Evolutionary conservation across 2,113 vertebrate species (phyloP).

Genomic region (Trematocara variabile): DNA sequence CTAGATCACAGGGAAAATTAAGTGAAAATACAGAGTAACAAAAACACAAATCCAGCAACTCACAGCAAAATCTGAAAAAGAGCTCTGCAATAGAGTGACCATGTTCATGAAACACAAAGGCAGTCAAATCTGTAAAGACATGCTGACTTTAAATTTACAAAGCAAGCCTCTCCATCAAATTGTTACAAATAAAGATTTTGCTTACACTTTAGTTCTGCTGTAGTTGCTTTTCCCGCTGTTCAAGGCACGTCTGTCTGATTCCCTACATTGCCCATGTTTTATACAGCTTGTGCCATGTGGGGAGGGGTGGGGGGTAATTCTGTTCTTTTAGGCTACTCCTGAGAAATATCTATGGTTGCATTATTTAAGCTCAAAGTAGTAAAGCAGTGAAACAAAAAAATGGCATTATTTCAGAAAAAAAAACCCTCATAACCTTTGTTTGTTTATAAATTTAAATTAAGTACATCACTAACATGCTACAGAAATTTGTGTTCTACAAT

Average conservation of each 20-base stretch:
- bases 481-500: not conserved
- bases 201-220: conserved; percentile 25
- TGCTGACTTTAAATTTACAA: not conserved
- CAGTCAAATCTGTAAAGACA: not conserved
- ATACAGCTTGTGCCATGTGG: conserved; percentile 26
- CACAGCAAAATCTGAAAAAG: not conserved
- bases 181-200: not conserved
- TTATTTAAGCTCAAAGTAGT: not conserved
- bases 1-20: conserved; percentile 52
- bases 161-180: not conserved
- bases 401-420: not conserved
- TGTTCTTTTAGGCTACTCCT: conserved; percentile 14
- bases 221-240: not conserved
- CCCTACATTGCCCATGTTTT: conserved; percentile 33
- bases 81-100: not conserved
- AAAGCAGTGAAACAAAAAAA: not conserved
- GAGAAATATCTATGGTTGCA: conserved; percentile 24
- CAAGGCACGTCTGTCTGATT: conserved; percentile 15
- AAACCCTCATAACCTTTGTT: not conserved
- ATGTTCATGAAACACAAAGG: not conserved
- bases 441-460: not conserved
- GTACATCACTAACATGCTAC: not conserved
- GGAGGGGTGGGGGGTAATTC: conserved; percentile 14
- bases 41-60: not conserved
- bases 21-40: not conserved